Conservation (phyloP, 2,113 vertebrate genomes). For the Corapipo altera region DNA sequence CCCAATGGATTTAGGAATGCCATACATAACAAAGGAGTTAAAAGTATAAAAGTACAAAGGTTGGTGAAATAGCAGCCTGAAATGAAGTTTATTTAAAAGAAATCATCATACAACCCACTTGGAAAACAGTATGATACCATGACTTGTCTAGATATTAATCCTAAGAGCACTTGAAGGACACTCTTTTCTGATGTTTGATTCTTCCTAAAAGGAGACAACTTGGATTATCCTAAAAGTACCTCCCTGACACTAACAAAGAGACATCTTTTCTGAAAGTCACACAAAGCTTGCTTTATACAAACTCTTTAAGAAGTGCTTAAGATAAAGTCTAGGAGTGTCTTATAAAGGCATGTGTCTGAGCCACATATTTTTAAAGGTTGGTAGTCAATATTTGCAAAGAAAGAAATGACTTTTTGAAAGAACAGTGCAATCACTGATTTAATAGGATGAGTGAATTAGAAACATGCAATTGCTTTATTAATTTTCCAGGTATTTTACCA, state of each 20-base stretch:
- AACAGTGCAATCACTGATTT: neutral
- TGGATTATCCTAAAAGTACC: neutral
- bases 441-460: neutral
- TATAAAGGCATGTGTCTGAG: neutral
- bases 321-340: neutral
- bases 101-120: neutral
- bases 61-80: neutral
- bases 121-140: neutral
- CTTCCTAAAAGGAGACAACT: neutral
- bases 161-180: neutral
- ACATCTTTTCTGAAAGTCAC: neutral
- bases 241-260: neutral
- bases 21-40: neutral
- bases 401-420: neutral
- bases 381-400: neutral
- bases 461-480: neutral
- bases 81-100: neutral
- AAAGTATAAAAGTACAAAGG: neutral
- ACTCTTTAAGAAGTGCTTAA: neutral
- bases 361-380: neutral
- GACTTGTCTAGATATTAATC: neutral
- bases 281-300: neutral
- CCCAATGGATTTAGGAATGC: neutral
- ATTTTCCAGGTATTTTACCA: neutral
- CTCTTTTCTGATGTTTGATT: neutral